Evolutionary conservation across 1,140 invertebrate species (phyloP), one percentile per base, ranked within the genome.

Genomic region (Carposina sasakii): DNA sequence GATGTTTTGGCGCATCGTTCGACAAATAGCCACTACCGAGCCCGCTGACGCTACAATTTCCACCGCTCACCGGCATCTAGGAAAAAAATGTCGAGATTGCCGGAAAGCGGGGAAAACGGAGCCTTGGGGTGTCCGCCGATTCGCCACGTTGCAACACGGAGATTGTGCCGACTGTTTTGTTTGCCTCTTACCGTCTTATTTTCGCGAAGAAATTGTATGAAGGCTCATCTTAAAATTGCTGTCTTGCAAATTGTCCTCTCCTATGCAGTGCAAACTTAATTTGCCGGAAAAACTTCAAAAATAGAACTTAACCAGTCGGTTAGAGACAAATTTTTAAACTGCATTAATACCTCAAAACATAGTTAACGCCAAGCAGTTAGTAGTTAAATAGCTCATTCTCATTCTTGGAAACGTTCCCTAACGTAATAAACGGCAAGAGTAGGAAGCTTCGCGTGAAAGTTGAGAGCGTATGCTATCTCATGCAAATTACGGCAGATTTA

Each of bases 401-500:
- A 78, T 79, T 83, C 76, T 74, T 72, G 71, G 63, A 71, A 81
- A 78, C 73, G 75, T 78, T 76, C 61, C 67, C 62, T 76, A 76
- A 79, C 67, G 79, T 84, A 81, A 81, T 84, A 81, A 81, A 81
- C 73, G 76, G 72, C 79, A 78, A 75, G 72, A 78, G 71, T 73
- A 74, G 69, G 67, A 73, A 81, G 76, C 69, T 77, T 65, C 71
- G 68, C 76, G 71, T 71, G 71, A 83, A 81, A 84, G 74, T 81
- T 81, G 75, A 74, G 67, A 78, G 77, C 79, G 77, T 84, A 84
- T 84, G 79, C 77, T 81, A 81, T 84, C 76, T 83, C 77, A 84
- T 84, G 79, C 77, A 84, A 84, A 84, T 84, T 84, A 79, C 77
- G 67, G 70, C 62, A 84, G 79, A 84, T 84, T 84, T 84, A 84